Conservation (phyloP, 2,888 invertebrate genomes). For the Glaucopsyche alexis region DNA sequence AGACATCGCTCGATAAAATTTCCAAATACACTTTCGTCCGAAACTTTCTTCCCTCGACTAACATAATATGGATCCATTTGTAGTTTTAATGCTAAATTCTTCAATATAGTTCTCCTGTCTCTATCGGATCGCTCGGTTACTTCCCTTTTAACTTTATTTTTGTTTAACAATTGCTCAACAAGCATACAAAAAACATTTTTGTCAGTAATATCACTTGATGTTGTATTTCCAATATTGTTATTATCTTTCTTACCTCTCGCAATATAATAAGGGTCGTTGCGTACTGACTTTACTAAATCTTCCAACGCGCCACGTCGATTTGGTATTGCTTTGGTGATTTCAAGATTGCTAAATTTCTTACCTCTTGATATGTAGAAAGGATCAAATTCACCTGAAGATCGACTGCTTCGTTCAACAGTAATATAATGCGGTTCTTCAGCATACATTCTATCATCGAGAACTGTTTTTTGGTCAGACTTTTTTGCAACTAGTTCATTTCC, state of each 20-base stretch:
- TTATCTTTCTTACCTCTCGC: slow-evolving; percentile 72
- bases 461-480: slow-evolving; percentile 51
- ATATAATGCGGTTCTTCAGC: slow-evolving; percentile 79
- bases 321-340: slow-evolving; percentile 52
- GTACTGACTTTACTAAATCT: slow-evolving; percentile 70
- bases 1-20: not conserved
- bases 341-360: slow-evolving; percentile 55
- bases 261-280: slow-evolving; percentile 75
- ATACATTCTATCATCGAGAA: slow-evolving; percentile 65
- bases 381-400: slow-evolving; percentile 66
- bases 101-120: slow-evolving; percentile 62
- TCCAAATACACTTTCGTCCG: slow-evolving; percentile 31
- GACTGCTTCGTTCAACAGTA: slow-evolving; percentile 68
- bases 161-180: slow-evolving; percentile 50
- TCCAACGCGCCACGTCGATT: slow-evolving; percentile 66
- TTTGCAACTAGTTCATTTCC: slow-evolving; percentile 39
- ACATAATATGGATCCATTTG: slow-evolving; percentile 72
- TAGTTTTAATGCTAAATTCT: slow-evolving; percentile 66
- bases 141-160: slow-evolving; percentile 57
- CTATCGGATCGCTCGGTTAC: slow-evolving; percentile 57
- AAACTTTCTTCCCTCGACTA: slow-evolving; percentile 66
- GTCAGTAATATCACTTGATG: slow-evolving; percentile 50
- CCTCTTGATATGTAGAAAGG: slow-evolving; percentile 68
- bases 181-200: slow-evolving; percentile 65
- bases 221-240: slow-evolving; percentile 45